Evolutionary conservation across 92 coral and sea anemone species (phyloP), one percentile per base, ranked within the genome.

Genomic region (Paramuricea clavata): DNA sequence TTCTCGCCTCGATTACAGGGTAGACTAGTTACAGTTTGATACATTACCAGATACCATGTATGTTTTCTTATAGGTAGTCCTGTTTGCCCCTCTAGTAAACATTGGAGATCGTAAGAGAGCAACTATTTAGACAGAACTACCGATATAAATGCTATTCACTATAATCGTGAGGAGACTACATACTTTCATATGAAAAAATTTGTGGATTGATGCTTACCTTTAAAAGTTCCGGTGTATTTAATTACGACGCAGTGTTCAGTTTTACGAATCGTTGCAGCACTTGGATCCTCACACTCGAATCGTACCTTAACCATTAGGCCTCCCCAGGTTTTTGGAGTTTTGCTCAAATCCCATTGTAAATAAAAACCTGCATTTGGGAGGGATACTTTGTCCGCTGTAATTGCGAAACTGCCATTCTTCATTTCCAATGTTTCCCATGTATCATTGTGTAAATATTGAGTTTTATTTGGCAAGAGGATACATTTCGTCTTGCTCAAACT

Each of bases 191-290:
- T 47, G 17, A 1, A 1, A 12, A 15, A 1, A 1, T 5, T 47
- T 54, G 26, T 10, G 17, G 19, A 13, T 54, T 19, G 3, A 2
- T n/a, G 16, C 39, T 65, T 65, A 65, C 72, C 72, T 28, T 12
- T 27, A 31, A 65, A 65, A 1, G 72, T 2, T 65, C 72, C 72
- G 6, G 35, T 31, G 41, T 65, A 65, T 65, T 65, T 65, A 27
- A 65, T 27, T 39, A 65, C 72, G 39, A 65, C n/a, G 21, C 72
- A 65, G 11, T 65, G 72, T 65, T 65, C 72, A 28, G 31, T 65
- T 65, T 28, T 15, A 6, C 39, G 5, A 21, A 31, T 11, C 6
- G 0, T 60, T 22, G 28, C 12, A 10, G 68, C 36, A 27, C 10
- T 39, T 39, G 62, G 1, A 54, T 54, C 27, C 7, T 65, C 36